Percentiles rank a stretch among this genome's conserved stretches.
phyloP scores from a whole-genome alignment of 37 sponge, comb jelly and placozoan genomes.

The Theonella swinhoei region DNA sequence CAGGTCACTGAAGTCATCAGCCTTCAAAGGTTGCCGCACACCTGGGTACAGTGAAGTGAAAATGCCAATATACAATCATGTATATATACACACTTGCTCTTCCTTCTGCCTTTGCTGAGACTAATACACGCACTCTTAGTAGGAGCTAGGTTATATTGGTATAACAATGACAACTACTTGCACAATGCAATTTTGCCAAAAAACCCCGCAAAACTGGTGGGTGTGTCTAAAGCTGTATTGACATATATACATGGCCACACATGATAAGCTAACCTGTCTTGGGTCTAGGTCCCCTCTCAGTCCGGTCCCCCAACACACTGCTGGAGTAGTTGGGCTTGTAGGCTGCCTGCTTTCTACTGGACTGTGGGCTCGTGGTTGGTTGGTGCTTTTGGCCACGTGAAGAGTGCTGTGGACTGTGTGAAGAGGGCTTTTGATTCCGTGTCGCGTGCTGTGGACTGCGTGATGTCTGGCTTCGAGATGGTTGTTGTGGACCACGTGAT shows the following conservation, averaged over 20 bases:
- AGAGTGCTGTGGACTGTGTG: too few species aligned
- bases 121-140: too few species aligned
- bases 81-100: neutral
- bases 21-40: slow-evolving; percentile 3
- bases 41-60: neutral
- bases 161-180: too few species aligned
- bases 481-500: neutral
- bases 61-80: neutral
- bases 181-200: too few species aligned
- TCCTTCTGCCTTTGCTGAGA: too few species aligned
- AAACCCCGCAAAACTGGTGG: too few species aligned
- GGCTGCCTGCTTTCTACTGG: neutral
- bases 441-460: neutral
- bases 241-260: too few species aligned
- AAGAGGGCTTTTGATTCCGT: too few species aligned
- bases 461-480: neutral
- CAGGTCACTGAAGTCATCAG: slow-evolving; percentile 74
- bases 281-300: slow-evolving; percentile 30
- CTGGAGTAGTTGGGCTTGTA: neutral
- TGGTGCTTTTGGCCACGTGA: too few species aligned
- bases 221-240: too few species aligned
- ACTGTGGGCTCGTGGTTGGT: neutral
- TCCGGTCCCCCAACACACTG: slow-evolving; percentile 54
- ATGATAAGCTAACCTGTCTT: neutral
- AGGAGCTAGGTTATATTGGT: too few species aligned